Evolutionary conservation across 2,888 invertebrate species (phyloP).

Genomic region (Lycia hirtaria): DNA sequence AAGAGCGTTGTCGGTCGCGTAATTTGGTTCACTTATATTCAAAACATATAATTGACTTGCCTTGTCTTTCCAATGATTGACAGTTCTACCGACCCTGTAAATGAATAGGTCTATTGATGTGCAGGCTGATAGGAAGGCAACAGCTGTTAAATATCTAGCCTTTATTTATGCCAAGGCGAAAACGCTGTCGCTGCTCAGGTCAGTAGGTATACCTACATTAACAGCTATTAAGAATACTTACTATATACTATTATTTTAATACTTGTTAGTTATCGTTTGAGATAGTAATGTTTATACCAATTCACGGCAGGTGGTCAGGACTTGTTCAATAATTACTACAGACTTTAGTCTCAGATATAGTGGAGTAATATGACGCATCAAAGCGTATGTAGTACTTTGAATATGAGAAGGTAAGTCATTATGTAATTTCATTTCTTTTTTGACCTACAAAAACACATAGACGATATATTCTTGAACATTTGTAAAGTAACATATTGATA

Average conservation of each 20-base stretch:
- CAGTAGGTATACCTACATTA: constrained; percentile 23
- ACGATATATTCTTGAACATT: too few relatives aligned
- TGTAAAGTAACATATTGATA: too few relatives aligned
- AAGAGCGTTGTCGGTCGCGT: too few relatives aligned
- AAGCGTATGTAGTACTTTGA: not conserved
- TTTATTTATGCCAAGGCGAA: constrained; percentile 59
- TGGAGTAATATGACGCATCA: not conserved
- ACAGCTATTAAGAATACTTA: constrained; percentile 11
- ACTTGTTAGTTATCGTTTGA: constrained; percentile 7
- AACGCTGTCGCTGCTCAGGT: constrained; percentile 47
- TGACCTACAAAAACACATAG: too few relatives aligned
- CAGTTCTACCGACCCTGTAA: constrained; percentile 19
- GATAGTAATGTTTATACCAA: not conserved
- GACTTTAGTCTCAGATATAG: not conserved
- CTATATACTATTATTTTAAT: constrained; percentile 11
- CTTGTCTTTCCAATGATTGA: not conserved
- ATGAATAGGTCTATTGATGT: constrained; percentile 21
- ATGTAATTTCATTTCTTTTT: too few relatives aligned
- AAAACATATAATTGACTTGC: not conserved
- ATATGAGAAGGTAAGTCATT: too few relatives aligned
- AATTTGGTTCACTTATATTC: not conserved
- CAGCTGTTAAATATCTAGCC: constrained; percentile 53
- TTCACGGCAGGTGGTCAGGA: constrained; percentile 1
- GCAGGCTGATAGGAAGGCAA: constrained; percentile 45
- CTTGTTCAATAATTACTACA: constrained; percentile 7